Percentiles rank a stretch among this genome's conserved stretches.
phyloP scores from a whole-genome alignment of 2,113 vertebrate species.

The Odontophorus gujanensis region DNA sequence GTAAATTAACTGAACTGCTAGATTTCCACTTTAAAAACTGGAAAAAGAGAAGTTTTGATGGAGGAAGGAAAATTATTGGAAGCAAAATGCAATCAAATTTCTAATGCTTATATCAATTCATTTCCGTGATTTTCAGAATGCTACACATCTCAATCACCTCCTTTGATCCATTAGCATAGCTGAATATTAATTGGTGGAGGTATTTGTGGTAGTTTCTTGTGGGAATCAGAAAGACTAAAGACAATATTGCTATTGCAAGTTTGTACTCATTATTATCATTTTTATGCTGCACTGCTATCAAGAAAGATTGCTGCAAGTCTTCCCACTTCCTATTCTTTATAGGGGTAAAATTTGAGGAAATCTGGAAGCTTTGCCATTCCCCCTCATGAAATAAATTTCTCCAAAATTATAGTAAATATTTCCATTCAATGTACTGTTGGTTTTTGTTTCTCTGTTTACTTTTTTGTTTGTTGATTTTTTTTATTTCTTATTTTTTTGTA shows the following conservation, averaged over 20 bases:
- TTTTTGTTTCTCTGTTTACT: neutral
- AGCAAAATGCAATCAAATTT: neutral
- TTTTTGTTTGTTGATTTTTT: neutral
- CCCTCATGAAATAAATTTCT: neutral
- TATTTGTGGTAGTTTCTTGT: neutral
- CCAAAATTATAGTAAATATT: neutral
- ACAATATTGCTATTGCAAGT: neutral
- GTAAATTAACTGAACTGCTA: neutral
- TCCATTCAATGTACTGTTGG: neutral
- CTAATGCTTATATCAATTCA: neutral
- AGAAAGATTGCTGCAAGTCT: neutral
- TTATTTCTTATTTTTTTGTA: neutral
- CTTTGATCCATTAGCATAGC: neutral
- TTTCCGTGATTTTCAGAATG: neutral
- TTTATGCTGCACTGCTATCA: neutral
- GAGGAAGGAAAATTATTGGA: neutral
- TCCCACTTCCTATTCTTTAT: neutral
- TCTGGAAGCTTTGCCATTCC: neutral
- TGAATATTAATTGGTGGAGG: neutral
- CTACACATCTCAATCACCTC: neutral
- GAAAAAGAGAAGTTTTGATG: neutral
- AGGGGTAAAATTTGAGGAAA: neutral
- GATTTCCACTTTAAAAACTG: neutral
- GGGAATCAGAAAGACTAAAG: neutral
- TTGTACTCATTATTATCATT: neutral